These are phyloP conservation scores for Sycon ciliatum DNA, from an alignment of 37 sponge, comb jelly and placozoan species.

Conservation along the genomic window DNA sequence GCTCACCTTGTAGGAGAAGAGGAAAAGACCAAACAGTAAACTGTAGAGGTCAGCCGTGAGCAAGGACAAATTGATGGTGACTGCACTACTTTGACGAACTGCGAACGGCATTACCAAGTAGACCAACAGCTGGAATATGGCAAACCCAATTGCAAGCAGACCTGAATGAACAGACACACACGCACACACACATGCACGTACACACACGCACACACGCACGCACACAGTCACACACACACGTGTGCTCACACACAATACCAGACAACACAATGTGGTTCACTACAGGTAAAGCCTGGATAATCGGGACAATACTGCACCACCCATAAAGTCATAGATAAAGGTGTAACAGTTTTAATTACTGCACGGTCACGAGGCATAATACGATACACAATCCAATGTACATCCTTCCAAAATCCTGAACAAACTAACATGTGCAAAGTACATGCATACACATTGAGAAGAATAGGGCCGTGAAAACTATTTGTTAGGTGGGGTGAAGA, in stretches of 20 bases:
- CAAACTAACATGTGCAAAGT: too few species aligned
- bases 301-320: too few species aligned
- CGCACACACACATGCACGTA: background rate
- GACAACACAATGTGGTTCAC: too few species aligned
- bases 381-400: too few species aligned
- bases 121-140: constrained; percentile 36
- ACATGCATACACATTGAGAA: too few species aligned
- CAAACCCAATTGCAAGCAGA: constrained; percentile 45
- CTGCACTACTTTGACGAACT: constrained; percentile 63
- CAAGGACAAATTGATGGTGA: constrained; percentile 66
- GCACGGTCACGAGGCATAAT: too few species aligned
- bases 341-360: too few species aligned
- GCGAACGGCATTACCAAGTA: constrained; percentile 47
- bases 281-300: too few species aligned
- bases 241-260: background rate
- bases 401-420: too few species aligned
- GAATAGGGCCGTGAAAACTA: too few species aligned
- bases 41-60: constrained; percentile 76
- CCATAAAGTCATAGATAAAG: too few species aligned
- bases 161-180: constrained; percentile 16
- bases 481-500: too few species aligned
- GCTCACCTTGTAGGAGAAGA: constrained; percentile 67
- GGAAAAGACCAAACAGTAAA: constrained; percentile 57
- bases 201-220: background rate
- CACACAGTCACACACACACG: background rate